Evolutionary conservation across 2,888 invertebrate species (phyloP), one percentile per base, ranked within the genome.

Genomic region (Rotaria magnacalcarata): DNA sequence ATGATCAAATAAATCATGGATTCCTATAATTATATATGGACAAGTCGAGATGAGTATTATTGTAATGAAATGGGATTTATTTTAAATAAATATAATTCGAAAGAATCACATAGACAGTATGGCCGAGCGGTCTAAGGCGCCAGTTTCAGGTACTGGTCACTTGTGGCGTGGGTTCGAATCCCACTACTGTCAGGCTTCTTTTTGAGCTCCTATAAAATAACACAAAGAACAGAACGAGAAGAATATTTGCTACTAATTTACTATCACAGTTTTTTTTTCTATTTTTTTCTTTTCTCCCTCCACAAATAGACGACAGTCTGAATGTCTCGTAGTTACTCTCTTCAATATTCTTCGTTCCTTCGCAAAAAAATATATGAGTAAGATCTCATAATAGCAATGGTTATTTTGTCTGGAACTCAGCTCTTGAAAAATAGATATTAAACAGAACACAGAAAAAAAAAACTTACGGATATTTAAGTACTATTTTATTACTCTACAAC

Each of bases 121-220:
- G 67, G 67, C 67, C 67, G 67, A 67, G 67, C 67, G 67, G 67
- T 67, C 67, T 67, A 67, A 67, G 67, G 67, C 67, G 67, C 67
- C 67, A 67, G 67, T 67, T 67, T 67, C 67, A 67, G 67, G 67
- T 67, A 67, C 67, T 67, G 67, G 67, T 67, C 67, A 67, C 67
- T 67, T 67, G 67, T 67, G 67, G 67, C 67, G 67, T 67, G 67
- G 67, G 67, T 67, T 67, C 67, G 67, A 67, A 67, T 67, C 67
- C 67, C 67, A 67, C 67, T 41, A 67, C 67, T 67, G 67, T 67
- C 67, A 67, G 34, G 34, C 67, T 67, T 67, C 34, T 67, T 67
- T 67, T 67, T 67, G 67, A 67, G 67, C 16, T 67, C 67, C 34
- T 7, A 16, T 27, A 67, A 34, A 67, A 34, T 5, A 67, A 19